A percentile compares a stretch with the other conserved stretches of the same genome.
Evolutionary conservation across 2,113 vertebrate species (phyloP).

Genomic region (Petromus typicus): DNA sequence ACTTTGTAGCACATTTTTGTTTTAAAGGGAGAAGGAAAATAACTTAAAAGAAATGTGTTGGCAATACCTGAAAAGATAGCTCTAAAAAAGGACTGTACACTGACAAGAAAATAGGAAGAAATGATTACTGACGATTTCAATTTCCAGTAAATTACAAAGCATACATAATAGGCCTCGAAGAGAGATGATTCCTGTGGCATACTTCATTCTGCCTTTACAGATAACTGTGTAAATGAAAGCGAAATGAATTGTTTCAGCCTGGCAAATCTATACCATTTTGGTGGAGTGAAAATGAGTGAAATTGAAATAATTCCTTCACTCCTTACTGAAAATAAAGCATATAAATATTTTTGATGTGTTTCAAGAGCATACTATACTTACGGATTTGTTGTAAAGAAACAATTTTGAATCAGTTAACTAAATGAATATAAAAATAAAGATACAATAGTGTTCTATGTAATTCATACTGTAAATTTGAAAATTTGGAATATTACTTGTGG

Average conservation of each 20-base stretch:
- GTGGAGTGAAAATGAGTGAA: conserved; percentile 83
- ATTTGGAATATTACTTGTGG: conserved; percentile 66
- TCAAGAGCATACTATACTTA: conserved; percentile 73
- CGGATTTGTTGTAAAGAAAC: conserved; percentile 76
- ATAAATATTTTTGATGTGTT: conserved; percentile 84
- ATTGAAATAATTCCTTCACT: conserved; percentile 84
- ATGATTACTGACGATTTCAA: conserved; percentile 84
- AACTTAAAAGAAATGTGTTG: conserved; percentile 72
- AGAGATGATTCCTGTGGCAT: conserved; percentile 74
- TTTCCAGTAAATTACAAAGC: conserved; percentile 85
- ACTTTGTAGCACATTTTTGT: conserved; percentile 67
- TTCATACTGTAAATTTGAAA: conserved; percentile 69
- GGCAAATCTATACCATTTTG: conserved; percentile 84
- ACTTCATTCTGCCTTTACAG: conserved; percentile 79
- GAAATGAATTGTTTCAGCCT: conserved; percentile 82
- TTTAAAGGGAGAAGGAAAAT: conserved; percentile 68
- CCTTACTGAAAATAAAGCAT: conserved; percentile 81
- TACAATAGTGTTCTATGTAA: conserved; percentile 58
- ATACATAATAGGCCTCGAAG: conserved; percentile 74
- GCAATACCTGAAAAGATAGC: conserved; percentile 78
- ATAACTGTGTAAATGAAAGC: conserved; percentile 84
- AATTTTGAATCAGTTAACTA: conserved; percentile 64
- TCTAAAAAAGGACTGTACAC: conserved; percentile 57
- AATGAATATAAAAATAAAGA: conserved; percentile 72
- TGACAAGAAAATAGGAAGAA: conserved; percentile 76